Percentiles rank a stretch among this genome's conserved stretches.
These are phyloP conservation scores for Pristionchus exspectatus DNA, from an alignment of 2,888 invertebrate species.

Conservation along the genomic window DNA sequence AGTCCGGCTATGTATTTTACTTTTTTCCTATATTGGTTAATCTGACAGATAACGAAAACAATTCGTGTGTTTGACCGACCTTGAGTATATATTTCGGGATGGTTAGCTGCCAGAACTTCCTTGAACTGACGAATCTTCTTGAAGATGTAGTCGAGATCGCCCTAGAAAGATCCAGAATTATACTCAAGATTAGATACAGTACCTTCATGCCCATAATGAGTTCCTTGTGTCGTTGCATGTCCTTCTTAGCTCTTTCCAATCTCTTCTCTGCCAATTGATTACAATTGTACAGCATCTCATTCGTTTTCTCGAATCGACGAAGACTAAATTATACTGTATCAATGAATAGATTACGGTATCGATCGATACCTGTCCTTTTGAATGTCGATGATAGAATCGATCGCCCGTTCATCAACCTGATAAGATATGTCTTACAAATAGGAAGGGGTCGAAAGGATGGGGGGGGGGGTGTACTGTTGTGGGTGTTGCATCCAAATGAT, in stretches of 20 bases:
- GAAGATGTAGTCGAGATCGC: constrained; percentile 94
- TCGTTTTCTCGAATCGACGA: constrained; percentile 97
- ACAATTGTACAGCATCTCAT: constrained; percentile 98
- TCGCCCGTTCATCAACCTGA: constrained; percentile 73
- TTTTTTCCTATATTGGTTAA: background rate
- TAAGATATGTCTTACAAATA: background rate
- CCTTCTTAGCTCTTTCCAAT: constrained; percentile 89
- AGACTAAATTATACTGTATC: constrained; percentile 80
- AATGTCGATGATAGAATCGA: constrained; percentile 72
- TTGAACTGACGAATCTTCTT: constrained; percentile 86
- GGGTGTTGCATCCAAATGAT: background rate
- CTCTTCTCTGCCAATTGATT: constrained; percentile 91
- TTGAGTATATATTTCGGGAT: constrained; percentile 71
- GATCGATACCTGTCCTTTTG: constrained; percentile 70
- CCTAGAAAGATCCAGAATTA: constrained; percentile 80
- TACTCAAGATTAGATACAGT: background rate
- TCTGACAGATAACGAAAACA: background rate
- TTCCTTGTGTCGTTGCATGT: constrained; percentile 92
- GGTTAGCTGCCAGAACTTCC: constrained; percentile 67
- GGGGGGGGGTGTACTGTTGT: background rate
- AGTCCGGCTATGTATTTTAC: constrained; percentile 24
- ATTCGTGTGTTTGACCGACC: constrained; percentile 53
- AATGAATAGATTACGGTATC: background rate
- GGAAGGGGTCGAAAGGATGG: background rate
- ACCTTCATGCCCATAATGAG: constrained; percentile 83